Base-by-base conservation (phyloP, 92 coral and sea anemone species). In the Phenganax stokvisi region DNA sequence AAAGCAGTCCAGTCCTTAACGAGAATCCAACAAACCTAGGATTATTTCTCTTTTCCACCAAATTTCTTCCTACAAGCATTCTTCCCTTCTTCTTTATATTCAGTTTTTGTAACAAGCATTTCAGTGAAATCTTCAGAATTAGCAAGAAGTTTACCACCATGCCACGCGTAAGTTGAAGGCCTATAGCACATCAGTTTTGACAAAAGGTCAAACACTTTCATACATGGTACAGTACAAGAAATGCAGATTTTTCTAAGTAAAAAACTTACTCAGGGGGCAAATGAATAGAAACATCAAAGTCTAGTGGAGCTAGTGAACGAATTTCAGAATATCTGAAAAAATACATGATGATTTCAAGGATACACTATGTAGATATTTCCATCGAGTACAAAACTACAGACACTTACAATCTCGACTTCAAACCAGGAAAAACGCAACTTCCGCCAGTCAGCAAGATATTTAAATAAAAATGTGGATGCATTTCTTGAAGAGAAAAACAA, bases 401-500 rank as follows among this genome's bases (percentile, higher is more conserved):
- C 28, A 73, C 91, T 86, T 86, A 96, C 99, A 96, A 84, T 88
- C 99, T 76, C 74, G 92, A 88, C 77, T 96, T 96, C 74, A 96
- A 89, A 51, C 99, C 99, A 44, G 97, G 92, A 44, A 96, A 91
- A 15, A 87, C 60, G 56, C 91, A 66, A 74, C 88, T 87, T 13
- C 99, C 97, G 28, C 99, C 99, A 17, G 99, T 96, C 30, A 96
- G 68, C 56, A 96, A 62, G 61, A 96, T 92, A 82, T 96, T 96
- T 89, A 86, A 85, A 80, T 92, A 96, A 71, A 91, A 96, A 76
- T 96, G 99, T 0, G 99, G 99, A 77, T 92, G 99, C 99, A 96
- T 96, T 80, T 96, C 99, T 96, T 29, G 44, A 73, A 85, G 25
- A 75, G 17, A 57, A 37, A 76, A 30, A 12, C 7, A 53, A 20